Percentiles rank a stretch among this genome's conserved stretches.
Evolutionary conservation across 2,888 invertebrate species (phyloP).

Genomic region (Neoascia interrupta): DNA sequence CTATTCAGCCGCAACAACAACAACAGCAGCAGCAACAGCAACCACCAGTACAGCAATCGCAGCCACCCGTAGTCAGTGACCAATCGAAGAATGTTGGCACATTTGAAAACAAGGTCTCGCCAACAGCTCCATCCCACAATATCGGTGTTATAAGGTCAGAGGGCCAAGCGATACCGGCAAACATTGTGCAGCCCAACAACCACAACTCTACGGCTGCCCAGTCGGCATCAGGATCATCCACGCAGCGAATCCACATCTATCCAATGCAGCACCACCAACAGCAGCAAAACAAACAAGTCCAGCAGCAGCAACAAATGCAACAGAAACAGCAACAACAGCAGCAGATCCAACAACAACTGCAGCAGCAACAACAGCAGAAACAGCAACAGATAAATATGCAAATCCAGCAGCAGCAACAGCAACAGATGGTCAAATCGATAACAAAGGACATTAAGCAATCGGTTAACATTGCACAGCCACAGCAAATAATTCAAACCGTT

Average conservation of each 20-base stretch:
- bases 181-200: constrained; percentile 79
- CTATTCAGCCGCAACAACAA: constrained; percentile 62
- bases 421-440: constrained; percentile 45
- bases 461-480: constrained; percentile 30
- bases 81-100: constrained; percentile 25
- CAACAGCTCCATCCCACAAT: constrained; percentile 47
- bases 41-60: constrained; percentile 32
- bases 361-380: constrained; percentile 52
- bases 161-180: constrained; percentile 74
- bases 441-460: constrained; percentile 51
- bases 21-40: constrained; percentile 49
- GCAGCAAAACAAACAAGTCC: constrained; percentile 72
- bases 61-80: constrained; percentile 21
- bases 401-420: constrained; percentile 57
- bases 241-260: constrained; percentile 77
- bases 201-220: constrained; percentile 73
- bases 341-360: constrained; percentile 45
- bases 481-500: constrained; percentile 14
- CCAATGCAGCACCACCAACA: constrained; percentile 77
- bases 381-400: constrained; percentile 63
- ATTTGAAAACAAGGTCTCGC: constrained; percentile 50
- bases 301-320: constrained; percentile 52
- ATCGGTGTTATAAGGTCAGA: constrained; percentile 64
- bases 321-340: constrained; percentile 41
- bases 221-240: constrained; percentile 53